A percentile compares a stretch with the other conserved stretches of the same genome.
These are phyloP conservation scores for Spongia lamella DNA, from an alignment of 37 sponge, comb jelly and placozoan genomes.

Conservation along the genomic window DNA sequence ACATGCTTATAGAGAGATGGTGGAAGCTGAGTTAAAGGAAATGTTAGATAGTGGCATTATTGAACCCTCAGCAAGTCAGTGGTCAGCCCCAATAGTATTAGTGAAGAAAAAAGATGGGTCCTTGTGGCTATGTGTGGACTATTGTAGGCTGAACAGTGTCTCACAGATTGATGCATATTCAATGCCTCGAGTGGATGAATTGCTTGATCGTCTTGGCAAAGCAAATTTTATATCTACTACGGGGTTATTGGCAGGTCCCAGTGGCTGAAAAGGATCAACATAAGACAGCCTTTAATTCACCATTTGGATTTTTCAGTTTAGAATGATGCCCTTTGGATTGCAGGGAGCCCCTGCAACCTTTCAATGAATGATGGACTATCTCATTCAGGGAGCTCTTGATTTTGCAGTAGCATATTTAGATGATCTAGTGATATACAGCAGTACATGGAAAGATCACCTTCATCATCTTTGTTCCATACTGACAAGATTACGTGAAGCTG, in stretches of 20 bases:
- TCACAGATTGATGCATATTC: slow-evolving; percentile 60
- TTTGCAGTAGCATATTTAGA: slow-evolving; percentile 40
- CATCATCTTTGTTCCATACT: slow-evolving; percentile 27
- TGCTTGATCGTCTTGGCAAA: slow-evolving; percentile 51
- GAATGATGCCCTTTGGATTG: slow-evolving; percentile 68
- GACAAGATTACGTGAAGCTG: slow-evolving; percentile 11
- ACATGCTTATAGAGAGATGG: slow-evolving; percentile 24
- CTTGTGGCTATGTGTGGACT: slow-evolving; percentile 55
- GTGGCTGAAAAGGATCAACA: too few relatives aligned
- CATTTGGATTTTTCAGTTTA: slow-evolving; percentile 51
- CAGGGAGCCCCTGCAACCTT: slow-evolving; percentile 56
- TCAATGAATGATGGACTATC: slow-evolving; percentile 49
- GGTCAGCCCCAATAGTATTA: slow-evolving; percentile 54
- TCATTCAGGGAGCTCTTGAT: neutral
- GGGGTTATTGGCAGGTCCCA: slow-evolving; percentile 66
- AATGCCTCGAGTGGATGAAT: slow-evolving; percentile 61
- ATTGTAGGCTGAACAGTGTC: slow-evolving; percentile 47
- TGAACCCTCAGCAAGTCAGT: slow-evolving; percentile 50
- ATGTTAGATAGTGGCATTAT: slow-evolving; percentile 41
- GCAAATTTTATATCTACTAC: slow-evolving; percentile 34
- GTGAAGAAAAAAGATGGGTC: slow-evolving; percentile 59
- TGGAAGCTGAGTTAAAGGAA: slow-evolving; percentile 36
- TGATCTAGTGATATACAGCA: slow-evolving; percentile 27
- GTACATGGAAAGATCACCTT: slow-evolving; percentile 37
- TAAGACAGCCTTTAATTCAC: slow-evolving; percentile 55